Conservation (phyloP, 1,140 invertebrate genomes). For the Maconellicoccus hirsutus region DNA sequence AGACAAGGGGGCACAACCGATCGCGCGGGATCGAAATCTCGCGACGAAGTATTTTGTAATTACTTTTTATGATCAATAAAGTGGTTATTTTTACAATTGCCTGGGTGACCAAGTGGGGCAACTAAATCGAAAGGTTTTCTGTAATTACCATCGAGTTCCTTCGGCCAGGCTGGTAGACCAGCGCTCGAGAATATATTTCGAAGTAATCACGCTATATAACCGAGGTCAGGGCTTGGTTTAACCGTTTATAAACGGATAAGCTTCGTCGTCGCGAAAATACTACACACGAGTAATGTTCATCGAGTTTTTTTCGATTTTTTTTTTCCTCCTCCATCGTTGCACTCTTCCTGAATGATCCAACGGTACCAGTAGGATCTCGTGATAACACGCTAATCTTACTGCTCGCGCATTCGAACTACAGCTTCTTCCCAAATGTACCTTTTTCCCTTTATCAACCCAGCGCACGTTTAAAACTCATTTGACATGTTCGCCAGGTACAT, state of each 20-base stretch:
- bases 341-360: no score
- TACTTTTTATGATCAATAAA: conserved; percentile 21
- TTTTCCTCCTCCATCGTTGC: no score
- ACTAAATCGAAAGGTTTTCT: not conserved
- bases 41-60: not conserved
- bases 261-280: no score
- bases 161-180: not conserved
- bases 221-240: conserved; percentile 16
- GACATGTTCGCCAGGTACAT: not conserved
- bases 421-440: no score
- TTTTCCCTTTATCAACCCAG: not conserved
- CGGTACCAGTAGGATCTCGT: no score
- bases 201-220: conserved; percentile 17
- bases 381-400: no score
- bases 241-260: no score
- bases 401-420: no score
- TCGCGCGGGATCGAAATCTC: not conserved
- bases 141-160: not conserved
- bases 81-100: conserved; percentile 17
- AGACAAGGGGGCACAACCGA: no score
- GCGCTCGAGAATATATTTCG: not conserved
- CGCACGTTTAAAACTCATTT: not conserved
- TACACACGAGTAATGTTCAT: no score
- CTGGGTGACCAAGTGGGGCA: not conserved
- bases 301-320: no score